A percentile compares a stretch with the other conserved stretches of the same genome.
phyloP scores from a whole-genome alignment of 2,113 vertebrate genomes.

The Heptranchias perlo region DNA sequence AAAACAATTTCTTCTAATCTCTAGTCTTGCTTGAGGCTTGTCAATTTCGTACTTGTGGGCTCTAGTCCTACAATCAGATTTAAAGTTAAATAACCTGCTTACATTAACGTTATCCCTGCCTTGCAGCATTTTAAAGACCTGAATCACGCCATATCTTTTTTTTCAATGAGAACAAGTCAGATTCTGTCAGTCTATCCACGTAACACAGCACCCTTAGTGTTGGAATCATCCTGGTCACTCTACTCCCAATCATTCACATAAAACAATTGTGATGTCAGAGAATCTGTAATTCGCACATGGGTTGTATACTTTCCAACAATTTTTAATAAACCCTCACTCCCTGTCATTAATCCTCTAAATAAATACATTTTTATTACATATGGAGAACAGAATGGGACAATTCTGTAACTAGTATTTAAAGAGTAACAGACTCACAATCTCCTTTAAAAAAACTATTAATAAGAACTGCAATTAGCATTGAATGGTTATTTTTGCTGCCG shows the following conservation, averaged over 20 bases:
- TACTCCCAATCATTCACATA: slow-evolving; percentile 23
- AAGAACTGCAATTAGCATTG: background rate
- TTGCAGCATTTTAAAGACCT: slow-evolving; percentile 18
- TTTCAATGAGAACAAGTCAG: slow-evolving; percentile 4
- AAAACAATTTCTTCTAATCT: slow-evolving; percentile 27
- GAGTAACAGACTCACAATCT: background rate
- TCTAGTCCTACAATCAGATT: slow-evolving; percentile 20
- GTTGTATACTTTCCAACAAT: slow-evolving; percentile 3
- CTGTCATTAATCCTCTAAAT: background rate
- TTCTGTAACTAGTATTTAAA: background rate
- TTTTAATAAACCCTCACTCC: background rate
- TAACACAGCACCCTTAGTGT: slow-evolving; percentile 11
- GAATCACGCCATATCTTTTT: slow-evolving; percentile 24
- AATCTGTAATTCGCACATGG: background rate
- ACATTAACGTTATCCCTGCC: slow-evolving; percentile 3
- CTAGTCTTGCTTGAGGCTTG: slow-evolving; percentile 33
- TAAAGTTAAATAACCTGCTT: slow-evolving; percentile 35
- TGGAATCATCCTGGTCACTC: slow-evolving; percentile 25
- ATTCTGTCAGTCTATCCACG: slow-evolving; percentile 29
- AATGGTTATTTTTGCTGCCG: background rate
- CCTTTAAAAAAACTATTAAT: background rate
- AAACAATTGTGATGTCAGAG: slow-evolving; percentile 8
- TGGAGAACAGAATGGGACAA: background rate
- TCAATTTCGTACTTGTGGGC: slow-evolving; percentile 24
- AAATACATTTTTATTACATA: background rate